Base-by-base conservation (phyloP, 1,140 invertebrate genomes). In the Manduca sexta region DNA sequence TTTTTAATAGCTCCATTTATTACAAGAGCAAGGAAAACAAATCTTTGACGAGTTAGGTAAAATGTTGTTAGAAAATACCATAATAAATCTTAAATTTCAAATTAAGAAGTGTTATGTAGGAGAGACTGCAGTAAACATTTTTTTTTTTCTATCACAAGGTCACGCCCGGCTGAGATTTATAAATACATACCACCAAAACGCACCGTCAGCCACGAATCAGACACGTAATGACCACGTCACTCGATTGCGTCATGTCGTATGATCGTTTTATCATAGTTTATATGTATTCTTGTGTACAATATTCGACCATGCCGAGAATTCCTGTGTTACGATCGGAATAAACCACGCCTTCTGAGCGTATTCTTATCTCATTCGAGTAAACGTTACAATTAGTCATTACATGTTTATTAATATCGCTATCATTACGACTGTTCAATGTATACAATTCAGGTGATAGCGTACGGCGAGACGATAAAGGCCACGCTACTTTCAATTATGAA, bases 181-280 rank as follows among this genome's bases (percentile, higher is more conserved):
- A 52, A 57, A 45, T 57, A 51, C 35, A 35, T 17, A 13, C 21
- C 30, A 3, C 21, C 35, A 45, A 38, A 30, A 14, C 5, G 10
- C n/a, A 45, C 30, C 3, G 43, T 35, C 15, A 35, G 43, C 43
- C 45, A 15, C 15, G 43, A 38, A 34, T 14, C 17, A 45, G 44
- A 50, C 59, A 47, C 56, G 52, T 66, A 61, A 66, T 30, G 26
- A 46, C 57, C 64, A 70, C 76, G 74, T 80, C 73, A 75, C 29
- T 11, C 16, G n/a, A 49, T 82, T 75, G 76, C 74, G 74, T 45
- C 41, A 68, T 31, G 74, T 82, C 78, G 72, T 71, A 79, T 67
- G 75, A 79, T 79, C 37, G 51, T 74, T 73, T 67, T 16, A 14
- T 56, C 1, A 12, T n/a, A 14, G 5, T 12, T 12, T 12, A 35